A percentile compares a stretch with the other conserved stretches of the same genome.
These are phyloP conservation scores for Pollenia labialis DNA, from an alignment of 2,888 invertebrate species.

Conservation along the genomic window DNA sequence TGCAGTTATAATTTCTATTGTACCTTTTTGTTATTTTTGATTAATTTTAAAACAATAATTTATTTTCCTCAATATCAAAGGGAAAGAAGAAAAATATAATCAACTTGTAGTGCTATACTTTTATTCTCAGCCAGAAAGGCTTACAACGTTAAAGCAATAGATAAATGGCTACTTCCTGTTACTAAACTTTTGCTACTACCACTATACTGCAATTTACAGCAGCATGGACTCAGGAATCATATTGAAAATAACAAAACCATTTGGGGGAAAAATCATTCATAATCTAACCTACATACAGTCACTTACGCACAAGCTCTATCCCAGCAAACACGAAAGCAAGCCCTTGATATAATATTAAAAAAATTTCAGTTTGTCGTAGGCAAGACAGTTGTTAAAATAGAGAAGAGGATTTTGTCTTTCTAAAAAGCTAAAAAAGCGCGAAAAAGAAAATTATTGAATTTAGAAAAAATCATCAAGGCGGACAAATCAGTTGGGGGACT, in stretches of 20 bases:
- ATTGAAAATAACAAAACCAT: constrained; percentile 38
- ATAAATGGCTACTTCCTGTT: constrained; percentile 40
- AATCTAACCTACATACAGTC: not conserved
- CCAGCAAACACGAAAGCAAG: too few species aligned
- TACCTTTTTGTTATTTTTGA: constrained; percentile 51
- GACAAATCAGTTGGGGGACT: too few species aligned
- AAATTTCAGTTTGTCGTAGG: too few species aligned
- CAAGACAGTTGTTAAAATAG: too few species aligned
- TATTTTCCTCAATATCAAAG: constrained; percentile 50
- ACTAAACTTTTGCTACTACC: not conserved
- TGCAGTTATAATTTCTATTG: constrained; percentile 1
- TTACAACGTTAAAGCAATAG: not conserved
- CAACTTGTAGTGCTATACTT: not conserved
- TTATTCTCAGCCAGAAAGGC: not conserved
- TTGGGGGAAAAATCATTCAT: constrained; percentile 4
- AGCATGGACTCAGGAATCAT: constrained; percentile 17
- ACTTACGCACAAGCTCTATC: not conserved
- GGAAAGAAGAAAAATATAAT: not conserved
- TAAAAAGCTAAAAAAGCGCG: too few species aligned
- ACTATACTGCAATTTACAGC: not conserved
- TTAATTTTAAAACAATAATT: constrained; percentile 65
- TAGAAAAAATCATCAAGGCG: too few species aligned
- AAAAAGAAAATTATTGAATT: too few species aligned
- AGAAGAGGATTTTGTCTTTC: too few species aligned
- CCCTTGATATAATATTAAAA: too few species aligned